Base-by-base conservation (phyloP, 2,797 vertebrate genomes). In the Crax fasciolata region DNA sequence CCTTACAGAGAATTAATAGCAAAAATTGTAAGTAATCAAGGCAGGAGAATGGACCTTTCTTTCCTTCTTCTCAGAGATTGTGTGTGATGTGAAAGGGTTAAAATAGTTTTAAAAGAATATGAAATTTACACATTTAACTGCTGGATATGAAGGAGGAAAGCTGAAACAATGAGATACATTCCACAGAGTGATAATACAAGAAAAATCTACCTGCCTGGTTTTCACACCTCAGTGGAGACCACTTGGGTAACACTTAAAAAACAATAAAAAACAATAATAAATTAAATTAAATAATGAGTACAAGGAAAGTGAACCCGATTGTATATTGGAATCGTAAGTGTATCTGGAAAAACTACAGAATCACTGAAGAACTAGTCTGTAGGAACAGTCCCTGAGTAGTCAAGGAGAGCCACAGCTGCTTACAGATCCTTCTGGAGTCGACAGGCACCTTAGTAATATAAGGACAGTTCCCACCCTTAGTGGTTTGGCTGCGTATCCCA, bases 171-270 rank as follows among this genome's bases (percentile, higher is more conserved):
- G 55, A 54, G 35, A 85, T 11, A 58, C 20, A 52, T 91, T 91
- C 58, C 39, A 73, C 73, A 88, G 32, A 52, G 2, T 72, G 66
- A 78, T 81, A 81, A 76, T 57, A 70, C 12, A 72, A 87, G 54
- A 90, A 90, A 94, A 89, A 92, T 77, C 51, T 58, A 73, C 35
- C 63, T 80, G 49, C 43, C 90, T 72, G 17, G 28, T 16, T 91
- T 89, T 91, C 9, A 43, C 68, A 6, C 7, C 32, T 41, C 70
- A 78, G 12, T 73, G 54, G 44, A 87, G 48, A 87, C 11, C 24
- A 79, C 21, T 84, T 68, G 48, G 13, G 62, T 52, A 71, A 94
- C 91, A 68, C 5, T 61, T 5, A 49, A 84, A 84, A 32, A 1
- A 27, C 84, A 84, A 12, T 3, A 39, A 74, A 74, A 3, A 32